phyloP scores from a whole-genome alignment of 2,113 vertebrate genomes.

The Tautogolabrus adspersus region DNA sequence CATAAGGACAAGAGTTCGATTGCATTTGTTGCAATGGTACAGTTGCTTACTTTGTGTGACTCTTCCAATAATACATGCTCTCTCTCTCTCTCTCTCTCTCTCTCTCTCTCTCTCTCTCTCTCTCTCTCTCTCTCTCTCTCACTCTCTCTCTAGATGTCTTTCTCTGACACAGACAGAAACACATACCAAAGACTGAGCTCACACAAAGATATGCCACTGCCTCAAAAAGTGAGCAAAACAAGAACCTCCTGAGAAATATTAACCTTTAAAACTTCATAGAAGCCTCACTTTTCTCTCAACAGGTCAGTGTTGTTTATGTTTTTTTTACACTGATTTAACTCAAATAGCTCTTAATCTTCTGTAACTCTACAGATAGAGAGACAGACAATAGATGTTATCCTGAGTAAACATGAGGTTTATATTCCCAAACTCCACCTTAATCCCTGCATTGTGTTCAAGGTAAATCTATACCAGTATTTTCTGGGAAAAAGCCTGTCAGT shows the following conservation, averaged over 20 bases:
- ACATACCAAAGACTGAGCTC: not conserved
- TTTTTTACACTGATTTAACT: no score
- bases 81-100: not conserved
- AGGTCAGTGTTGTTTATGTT: slow-evolving; percentile 6
- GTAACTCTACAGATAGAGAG: not conserved
- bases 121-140: slow-evolving; percentile 2
- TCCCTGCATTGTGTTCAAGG: slow-evolving; percentile 11
- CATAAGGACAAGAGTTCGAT: not conserved
- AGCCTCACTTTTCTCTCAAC: not conserved
- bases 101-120: not conserved
- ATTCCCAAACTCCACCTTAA: not conserved
- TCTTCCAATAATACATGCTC: not conserved
- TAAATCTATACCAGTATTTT: slow-evolving; percentile 21
- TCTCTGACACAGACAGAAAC: not conserved
- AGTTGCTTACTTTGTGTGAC: not conserved
- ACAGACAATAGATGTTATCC: slow-evolving; percentile 16
- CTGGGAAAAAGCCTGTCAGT: slow-evolving; percentile 34
- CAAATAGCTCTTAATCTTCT: not conserved
- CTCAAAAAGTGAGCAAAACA: slow-evolving; percentile 1
- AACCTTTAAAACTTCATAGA: not conserved
- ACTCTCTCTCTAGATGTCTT: not conserved
- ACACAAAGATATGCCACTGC: slow-evolving; percentile 12
- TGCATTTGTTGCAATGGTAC: not conserved
- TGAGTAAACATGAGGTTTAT: slow-evolving; percentile 6
- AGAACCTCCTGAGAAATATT: not conserved